Evolutionary conservation across 2,797 vertebrate genomes (phyloP).

Genomic region (Peromyscus eremicus): DNA sequence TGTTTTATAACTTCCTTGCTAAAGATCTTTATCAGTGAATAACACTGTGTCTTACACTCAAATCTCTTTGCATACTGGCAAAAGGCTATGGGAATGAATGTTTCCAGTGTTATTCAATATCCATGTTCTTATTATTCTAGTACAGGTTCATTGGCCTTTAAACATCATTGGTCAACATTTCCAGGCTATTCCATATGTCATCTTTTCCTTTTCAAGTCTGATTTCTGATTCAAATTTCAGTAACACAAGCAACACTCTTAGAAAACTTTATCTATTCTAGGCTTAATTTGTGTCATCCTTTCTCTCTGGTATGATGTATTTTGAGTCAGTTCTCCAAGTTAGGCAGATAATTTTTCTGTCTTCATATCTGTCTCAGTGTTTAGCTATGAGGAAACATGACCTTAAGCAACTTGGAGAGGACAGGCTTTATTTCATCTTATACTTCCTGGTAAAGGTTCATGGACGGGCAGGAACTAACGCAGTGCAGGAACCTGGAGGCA

Average conservation of each 20-base stretch:
- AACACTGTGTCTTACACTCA: slow-evolving; percentile 16
- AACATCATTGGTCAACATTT: slow-evolving; percentile 57
- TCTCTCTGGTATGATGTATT: slow-evolving; percentile 37
- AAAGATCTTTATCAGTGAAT: slow-evolving; percentile 51
- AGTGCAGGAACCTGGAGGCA: neutral
- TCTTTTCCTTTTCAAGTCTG: slow-evolving; percentile 56
- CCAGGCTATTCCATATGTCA: neutral
- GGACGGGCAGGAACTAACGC: neutral
- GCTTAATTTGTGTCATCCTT: neutral
- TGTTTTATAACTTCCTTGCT: slow-evolving; percentile 54
- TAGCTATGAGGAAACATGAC: neutral
- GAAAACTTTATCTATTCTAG: slow-evolving; percentile 56
- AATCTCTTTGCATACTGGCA: slow-evolving; percentile 45
- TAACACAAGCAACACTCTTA: slow-evolving; percentile 16
- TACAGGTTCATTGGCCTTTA: neutral
- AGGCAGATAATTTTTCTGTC: slow-evolving; percentile 2
- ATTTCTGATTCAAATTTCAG: slow-evolving; percentile 54
- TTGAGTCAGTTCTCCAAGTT: slow-evolving; percentile 39
- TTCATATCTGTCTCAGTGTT: neutral
- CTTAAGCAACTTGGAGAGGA: neutral
- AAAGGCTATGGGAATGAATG: neutral
- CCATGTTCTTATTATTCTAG: slow-evolving; percentile 62
- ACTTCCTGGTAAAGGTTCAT: neutral
- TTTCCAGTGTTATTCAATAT: slow-evolving; percentile 70
- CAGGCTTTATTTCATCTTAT: neutral